Conservation (phyloP, 2,113 vertebrate genomes). For the Electrona antarctica region DNA sequence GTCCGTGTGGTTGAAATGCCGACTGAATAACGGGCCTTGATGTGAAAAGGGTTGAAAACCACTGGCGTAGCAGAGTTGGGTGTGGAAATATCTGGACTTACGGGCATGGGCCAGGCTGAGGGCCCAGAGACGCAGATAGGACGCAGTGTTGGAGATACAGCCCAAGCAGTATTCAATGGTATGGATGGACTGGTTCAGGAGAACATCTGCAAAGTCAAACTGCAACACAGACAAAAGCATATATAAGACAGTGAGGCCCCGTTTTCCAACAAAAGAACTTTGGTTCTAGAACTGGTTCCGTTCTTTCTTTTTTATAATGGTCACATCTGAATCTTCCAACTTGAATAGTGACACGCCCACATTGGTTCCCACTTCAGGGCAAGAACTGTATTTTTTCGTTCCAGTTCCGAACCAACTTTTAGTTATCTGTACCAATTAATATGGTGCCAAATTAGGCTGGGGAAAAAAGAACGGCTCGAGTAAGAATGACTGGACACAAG, state of each 20-base stretch:
- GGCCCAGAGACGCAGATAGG: constrained; percentile 96
- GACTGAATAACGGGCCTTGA: too few species aligned
- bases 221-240: constrained; percentile 62
- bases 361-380: too few species aligned
- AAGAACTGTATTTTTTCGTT: too few species aligned
- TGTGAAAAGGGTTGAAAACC: too few species aligned
- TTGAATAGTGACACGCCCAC: background rate
- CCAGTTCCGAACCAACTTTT: too few species aligned
- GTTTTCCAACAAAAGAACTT: background rate
- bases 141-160: constrained; percentile 96
- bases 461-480: too few species aligned
- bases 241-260: background rate
- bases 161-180: constrained; percentile 97
- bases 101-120: constrained; percentile 96
- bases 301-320: background rate
- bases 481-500: too few species aligned
- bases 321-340: background rate
- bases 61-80: background rate
- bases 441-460: too few species aligned
- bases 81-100: constrained; percentile 73
- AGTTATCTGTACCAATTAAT: too few species aligned
- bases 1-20: too few species aligned
- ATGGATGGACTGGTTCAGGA: constrained; percentile 93
- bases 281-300: background rate
- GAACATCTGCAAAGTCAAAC: constrained; percentile 89